phyloP scores from a whole-genome alignment of 1,140 invertebrate genomes.

The Coelopa frigida region DNA sequence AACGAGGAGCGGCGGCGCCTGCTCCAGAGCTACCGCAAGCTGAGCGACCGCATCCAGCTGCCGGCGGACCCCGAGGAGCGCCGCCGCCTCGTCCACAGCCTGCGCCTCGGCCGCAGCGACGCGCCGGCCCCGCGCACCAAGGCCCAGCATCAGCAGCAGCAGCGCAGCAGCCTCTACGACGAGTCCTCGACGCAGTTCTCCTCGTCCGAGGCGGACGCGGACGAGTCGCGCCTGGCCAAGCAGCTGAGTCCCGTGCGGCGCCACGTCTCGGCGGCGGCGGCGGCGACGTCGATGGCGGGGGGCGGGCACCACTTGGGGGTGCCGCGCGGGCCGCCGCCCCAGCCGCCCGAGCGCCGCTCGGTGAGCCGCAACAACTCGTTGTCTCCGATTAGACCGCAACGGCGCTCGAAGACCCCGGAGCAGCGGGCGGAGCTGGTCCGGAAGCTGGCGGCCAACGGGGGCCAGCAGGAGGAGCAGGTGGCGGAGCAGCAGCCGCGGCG shows the following conservation, averaged over 20 bases:
- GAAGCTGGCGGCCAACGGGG: not conserved
- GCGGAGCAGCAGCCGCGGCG: constrained; percentile 1
- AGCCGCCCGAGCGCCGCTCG: constrained; percentile 17
- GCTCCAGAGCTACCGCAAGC: constrained; percentile 36
- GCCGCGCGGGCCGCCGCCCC: constrained; percentile 9
- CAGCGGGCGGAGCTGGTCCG: constrained; percentile 16
- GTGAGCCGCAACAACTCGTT: constrained; percentile 18
- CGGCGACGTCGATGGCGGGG: not conserved
- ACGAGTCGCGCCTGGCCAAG: not conserved
- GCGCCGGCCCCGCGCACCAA: constrained; percentile 10
- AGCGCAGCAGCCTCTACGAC: constrained; percentile 29
- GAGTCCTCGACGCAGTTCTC: constrained; percentile 42
- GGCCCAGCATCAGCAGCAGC: constrained; percentile 1
- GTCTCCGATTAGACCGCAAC: constrained; percentile 32
- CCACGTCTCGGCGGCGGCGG: constrained; percentile 2
- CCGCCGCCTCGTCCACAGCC: constrained; percentile 32
- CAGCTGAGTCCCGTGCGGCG: constrained; percentile 9
- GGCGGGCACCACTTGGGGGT: constrained; percentile 9
- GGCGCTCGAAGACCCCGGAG: constrained; percentile 37
- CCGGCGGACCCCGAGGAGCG: constrained; percentile 36
- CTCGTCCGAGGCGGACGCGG: constrained; percentile 34
- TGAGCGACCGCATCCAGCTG: constrained; percentile 38
- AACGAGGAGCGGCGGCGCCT: constrained; percentile 36
- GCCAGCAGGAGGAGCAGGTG: not conserved
- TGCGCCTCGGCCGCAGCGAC: constrained; percentile 31